Evolutionary conservation across 2,888 invertebrate genomes (phyloP).

Genomic region (Bimastos eiseni): DNA sequence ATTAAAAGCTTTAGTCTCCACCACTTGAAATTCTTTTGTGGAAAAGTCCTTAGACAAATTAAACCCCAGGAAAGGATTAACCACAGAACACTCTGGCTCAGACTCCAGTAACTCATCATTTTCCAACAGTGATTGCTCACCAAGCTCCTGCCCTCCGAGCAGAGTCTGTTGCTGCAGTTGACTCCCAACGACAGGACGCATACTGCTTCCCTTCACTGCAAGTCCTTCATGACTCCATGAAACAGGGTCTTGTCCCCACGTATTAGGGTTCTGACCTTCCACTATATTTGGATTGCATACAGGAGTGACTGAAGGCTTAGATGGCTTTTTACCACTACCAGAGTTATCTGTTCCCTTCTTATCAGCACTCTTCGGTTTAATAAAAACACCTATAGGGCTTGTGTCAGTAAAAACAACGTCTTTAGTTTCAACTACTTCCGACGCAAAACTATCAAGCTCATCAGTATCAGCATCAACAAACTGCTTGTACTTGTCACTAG

Average conservation of each 20-base stretch:
- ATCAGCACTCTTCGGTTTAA: neutral
- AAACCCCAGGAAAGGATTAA: conserved; percentile 14
- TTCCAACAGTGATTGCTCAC: conserved; percentile 74
- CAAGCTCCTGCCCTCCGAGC: conserved; percentile 74
- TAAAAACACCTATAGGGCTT: conserved; percentile 22
- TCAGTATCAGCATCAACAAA: conserved; percentile 65
- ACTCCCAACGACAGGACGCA: neutral
- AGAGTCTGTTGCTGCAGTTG: neutral
- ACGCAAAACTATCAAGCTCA: conserved; percentile 44
- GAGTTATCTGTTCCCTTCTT: neutral
- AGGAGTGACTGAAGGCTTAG: neutral
- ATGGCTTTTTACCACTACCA: neutral
- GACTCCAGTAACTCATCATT: conserved; percentile 73
- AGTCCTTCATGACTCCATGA: neutral
- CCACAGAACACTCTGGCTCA: neutral
- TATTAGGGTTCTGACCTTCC: conserved; percentile 14
- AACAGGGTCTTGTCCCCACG: neutral
- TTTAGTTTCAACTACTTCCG: neutral
- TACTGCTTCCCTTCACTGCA: neutral
- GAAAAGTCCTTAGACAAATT: conserved; percentile 7
- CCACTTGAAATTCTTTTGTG: neutral
- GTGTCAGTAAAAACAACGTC: conserved; percentile 8
- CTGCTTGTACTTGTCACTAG: conserved; percentile 69
- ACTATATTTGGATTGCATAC: neutral
- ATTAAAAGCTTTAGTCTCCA: neutral